Evolutionary conservation across 2,113 vertebrate species (phyloP), one percentile per base, ranked within the genome.

Genomic region (Syrrhaptes paradoxus): DNA sequence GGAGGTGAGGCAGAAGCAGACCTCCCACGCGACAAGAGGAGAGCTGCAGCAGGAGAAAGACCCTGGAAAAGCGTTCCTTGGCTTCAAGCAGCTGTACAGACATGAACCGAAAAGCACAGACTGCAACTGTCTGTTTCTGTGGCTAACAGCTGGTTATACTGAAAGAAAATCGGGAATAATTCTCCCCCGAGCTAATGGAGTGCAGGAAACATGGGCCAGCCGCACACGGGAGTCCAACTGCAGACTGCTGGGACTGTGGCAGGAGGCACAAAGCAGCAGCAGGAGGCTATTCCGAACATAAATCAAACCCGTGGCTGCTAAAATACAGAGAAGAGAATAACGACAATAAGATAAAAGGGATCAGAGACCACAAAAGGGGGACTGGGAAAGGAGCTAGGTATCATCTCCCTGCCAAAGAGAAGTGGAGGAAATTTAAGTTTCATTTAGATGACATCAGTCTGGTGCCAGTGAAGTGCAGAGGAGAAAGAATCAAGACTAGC

Each of bases 1-100:
- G 57, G 85, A 91, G 91, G 91, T 25, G 89, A 94, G 61, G 90
- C 80, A 95, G 72, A 92, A 94, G 73, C 72, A 88, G 68, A 84
- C 12, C 13, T 7, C n/a, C 51, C 87, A 59, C 0, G 3, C 70
- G 87, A 73, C 21, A 21, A 45, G 73, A 61, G n/a, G 1, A 3
- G 51, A 90, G 71, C 82, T 70, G 41, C n/a, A 41, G 78, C 72
- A 7, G 16, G 4, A 81, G 52, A 51, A 90, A 73, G 21, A 36
- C 55, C 32, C 46, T 45, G 58, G 17, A 71, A 82, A 59, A 80
- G 38, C 62, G 45, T 45, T 76, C 75, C 59, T 32, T 61, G 75
- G 74, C 81, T 94, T 28, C 71, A 36, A 61, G 75, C 78, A 91
- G 71, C 72, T 83, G 78, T 20, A 34, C 31, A 71, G 84, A 49